Base-by-base conservation (phyloP, 2,797 vertebrate genomes). In the Coregonus suidteri region DNA sequence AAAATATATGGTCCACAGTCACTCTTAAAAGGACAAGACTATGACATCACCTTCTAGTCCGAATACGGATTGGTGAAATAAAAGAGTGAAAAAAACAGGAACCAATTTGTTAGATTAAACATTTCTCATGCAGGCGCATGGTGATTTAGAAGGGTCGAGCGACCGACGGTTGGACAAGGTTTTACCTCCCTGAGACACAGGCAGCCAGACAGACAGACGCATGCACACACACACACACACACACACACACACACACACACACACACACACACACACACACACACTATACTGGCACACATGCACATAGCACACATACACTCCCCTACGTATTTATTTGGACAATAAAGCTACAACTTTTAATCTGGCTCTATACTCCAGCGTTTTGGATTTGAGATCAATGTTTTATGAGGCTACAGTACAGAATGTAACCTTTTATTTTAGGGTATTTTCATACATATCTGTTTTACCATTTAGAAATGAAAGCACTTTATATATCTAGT, bases 21-120 rank as follows among this genome's bases (percentile, higher is more conserved):
- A 87, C 88, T 90, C 87, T 92, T 93, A 88, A 93, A 91, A 93
- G 88, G 90, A 93, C 91, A 90, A 94, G 91, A 91, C 51, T 72
- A 90, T 93, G 92, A 94, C 91, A 91, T 93, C 92, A 93, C 86
- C 88, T 91, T 93, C 87, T 86, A 89, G 91, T 94, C 87, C 88
- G 88, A 92, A 90, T 87, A 90, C 87, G 84, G 75, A 83, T 71
- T 84, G 89, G 86, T 79, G 88, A 86, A 91, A 88, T 56, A 88
- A 90, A 91, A 80, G 81, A 87, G 86, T 87, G 79, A 80, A 85
- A 84, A 87, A 91, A 90, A 91, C 88, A 91, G 89, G 92, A 93
- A 94, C 88, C 93, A 94, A 94, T 94, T 94, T 94, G 91, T 94
- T 91, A 93, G 91, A 94, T 94, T 90, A 94, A 93, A 93, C 90